A percentile compares a stretch with the other conserved stretches of the same genome.
These are phyloP conservation scores for Mastacembelus armatus DNA, from an alignment of 2,797 vertebrate genomes.

Conservation along the genomic window DNA sequence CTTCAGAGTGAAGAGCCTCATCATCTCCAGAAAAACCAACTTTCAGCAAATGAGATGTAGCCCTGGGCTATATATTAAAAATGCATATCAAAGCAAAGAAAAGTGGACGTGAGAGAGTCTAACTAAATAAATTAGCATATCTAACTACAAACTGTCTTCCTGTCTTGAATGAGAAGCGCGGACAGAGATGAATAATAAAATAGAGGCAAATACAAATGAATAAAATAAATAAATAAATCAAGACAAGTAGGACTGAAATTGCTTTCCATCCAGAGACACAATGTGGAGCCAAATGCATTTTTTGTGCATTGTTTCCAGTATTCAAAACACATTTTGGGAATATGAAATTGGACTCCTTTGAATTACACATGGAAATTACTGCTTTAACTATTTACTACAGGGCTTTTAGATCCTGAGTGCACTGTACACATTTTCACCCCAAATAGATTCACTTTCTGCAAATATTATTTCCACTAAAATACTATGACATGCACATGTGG, in stretches of 20 bases:
- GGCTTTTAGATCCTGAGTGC: conserved; percentile 30
- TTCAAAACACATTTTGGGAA: conserved; percentile 59
- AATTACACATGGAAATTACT: conserved; percentile 56
- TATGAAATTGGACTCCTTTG: conserved; percentile 41
- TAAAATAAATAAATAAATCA: conserved; percentile 66
- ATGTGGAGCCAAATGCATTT: conserved; percentile 51
- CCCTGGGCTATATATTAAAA: conserved; percentile 95
- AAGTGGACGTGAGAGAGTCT: conserved; percentile 91
- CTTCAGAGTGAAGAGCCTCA: conserved; percentile 90
- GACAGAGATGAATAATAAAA: conserved; percentile 82
- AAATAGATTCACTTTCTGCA: conserved; percentile 32
- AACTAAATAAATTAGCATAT: conserved; percentile 92
- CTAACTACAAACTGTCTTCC: conserved; percentile 84
- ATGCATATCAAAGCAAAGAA: conserved; percentile 99
- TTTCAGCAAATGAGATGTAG: conserved; percentile 96
- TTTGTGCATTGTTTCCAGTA: conserved; percentile 56
- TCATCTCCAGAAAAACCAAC: conserved; percentile 91
- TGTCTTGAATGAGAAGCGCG: conserved; percentile 67
- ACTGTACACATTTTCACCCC: conserved; percentile 8
- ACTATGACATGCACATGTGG: conserved; percentile 7
- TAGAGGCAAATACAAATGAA: conserved; percentile 67
- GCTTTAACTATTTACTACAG: conserved; percentile 58
- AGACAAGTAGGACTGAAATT: conserved; percentile 40
- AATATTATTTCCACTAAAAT: conserved; percentile 37
- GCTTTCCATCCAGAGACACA: conserved; percentile 41